Conservation (phyloP, 2,113 vertebrate genomes). For the Myotis davidii region DNA sequence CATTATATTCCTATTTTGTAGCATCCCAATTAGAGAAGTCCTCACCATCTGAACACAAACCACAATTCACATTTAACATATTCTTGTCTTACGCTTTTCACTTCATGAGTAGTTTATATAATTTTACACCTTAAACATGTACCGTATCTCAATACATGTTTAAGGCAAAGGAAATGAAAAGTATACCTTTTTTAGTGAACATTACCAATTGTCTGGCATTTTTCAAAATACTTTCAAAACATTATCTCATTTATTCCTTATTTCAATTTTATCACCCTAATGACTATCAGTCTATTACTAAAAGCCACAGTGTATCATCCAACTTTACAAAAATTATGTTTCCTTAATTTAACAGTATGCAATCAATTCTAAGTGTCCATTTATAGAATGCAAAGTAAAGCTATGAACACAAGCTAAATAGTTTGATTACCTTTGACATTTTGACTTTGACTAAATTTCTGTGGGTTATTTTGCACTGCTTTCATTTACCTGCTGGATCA, state of each 20-base stretch:
- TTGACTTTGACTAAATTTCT: slow-evolving; percentile 65
- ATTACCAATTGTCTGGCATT: background rate
- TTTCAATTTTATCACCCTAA: background rate
- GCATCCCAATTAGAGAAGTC: background rate
- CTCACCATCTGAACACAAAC: background rate
- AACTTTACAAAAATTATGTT: slow-evolving; percentile 21
- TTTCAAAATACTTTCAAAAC: slow-evolving; percentile 39
- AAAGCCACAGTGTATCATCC: background rate
- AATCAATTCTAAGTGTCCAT: slow-evolving; percentile 47
- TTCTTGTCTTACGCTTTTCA: background rate
- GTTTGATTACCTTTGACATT: slow-evolving; percentile 72
- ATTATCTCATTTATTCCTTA: background rate
- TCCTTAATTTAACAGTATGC: slow-evolving; percentile 49
- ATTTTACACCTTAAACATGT: background rate
- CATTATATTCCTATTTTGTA: background rate
- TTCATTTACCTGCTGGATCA: slow-evolving; percentile 41
- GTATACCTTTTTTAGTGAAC: background rate
- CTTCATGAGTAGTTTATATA: background rate
- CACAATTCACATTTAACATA: background rate
- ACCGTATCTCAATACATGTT: background rate
- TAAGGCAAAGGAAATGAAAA: background rate
- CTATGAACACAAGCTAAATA: slow-evolving; percentile 61
- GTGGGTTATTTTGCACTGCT: slow-evolving; percentile 40
- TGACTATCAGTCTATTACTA: background rate
- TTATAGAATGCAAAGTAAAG: slow-evolving; percentile 56